These are phyloP conservation scores for Caenorhabditis auriculariae DNA, from an alignment of 2,888 invertebrate genomes.

Conservation along the genomic window DNA sequence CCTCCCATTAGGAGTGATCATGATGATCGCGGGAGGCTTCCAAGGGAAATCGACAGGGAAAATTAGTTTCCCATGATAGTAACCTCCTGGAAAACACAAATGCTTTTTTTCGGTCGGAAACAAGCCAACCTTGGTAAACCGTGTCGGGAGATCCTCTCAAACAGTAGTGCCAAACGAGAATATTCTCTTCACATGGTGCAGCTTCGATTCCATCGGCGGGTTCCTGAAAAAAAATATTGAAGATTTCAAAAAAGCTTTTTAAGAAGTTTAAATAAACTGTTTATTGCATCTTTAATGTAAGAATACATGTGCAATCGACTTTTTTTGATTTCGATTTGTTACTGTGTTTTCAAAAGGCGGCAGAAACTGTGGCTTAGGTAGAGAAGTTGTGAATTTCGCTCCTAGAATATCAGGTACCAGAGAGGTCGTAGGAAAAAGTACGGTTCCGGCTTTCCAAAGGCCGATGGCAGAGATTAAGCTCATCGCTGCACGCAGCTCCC, in stretches of 20 bases:
- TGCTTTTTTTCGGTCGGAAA: too few species aligned
- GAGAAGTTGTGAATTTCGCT: not conserved
- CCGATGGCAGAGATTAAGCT: too few species aligned
- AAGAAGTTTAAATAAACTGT: too few species aligned
- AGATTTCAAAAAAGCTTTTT: not conserved
- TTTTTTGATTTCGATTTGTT: not conserved
- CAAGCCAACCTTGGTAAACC: slow-evolving; percentile 76
- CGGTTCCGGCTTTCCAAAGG: too few species aligned
- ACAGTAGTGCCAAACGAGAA: slow-evolving; percentile 97
- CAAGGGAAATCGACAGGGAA: slow-evolving; percentile 74
- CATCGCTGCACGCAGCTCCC: too few species aligned
- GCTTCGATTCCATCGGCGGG: slow-evolving; percentile 46
- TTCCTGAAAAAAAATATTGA: slow-evolving; percentile 14
- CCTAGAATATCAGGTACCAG: too few species aligned
- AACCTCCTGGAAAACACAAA: slow-evolving; percentile 68
- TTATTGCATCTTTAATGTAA: too few species aligned
- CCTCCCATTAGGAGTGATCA: slow-evolving; percentile 87
- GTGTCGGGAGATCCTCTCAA: slow-evolving; percentile 92
- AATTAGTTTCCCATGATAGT: slow-evolving; percentile 88
- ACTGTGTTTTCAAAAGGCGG: not conserved
- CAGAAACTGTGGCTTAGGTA: not conserved
- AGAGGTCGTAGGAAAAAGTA: not conserved
- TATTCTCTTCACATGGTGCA: slow-evolving; percentile 89
- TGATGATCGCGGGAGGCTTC: slow-evolving; percentile 59
- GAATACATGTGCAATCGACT: too few species aligned